Evolutionary conservation across 2,113 vertebrate genomes (phyloP), one percentile per base, ranked within the genome.

Genomic region (Malurus melanocephalus): DNA sequence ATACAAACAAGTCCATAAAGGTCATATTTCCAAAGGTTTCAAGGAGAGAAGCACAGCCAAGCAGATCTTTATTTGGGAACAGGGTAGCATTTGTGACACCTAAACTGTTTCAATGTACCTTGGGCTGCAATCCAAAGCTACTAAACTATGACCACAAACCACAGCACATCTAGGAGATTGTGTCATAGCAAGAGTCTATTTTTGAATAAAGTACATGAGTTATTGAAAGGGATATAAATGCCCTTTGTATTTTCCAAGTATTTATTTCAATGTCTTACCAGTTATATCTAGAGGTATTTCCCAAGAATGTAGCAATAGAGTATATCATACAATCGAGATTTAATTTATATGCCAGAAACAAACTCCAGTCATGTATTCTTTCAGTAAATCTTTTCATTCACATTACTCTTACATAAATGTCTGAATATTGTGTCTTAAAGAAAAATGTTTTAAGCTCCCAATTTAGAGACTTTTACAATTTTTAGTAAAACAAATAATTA

Each of bases 101-200:
- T 68, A 13, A 77, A 55, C 53, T 40, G 18, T 51, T 94, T 86
- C 71, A 66, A 15, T 89, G 81, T 15, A 66, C 61, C 82, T 72
- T 24, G 42, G 78, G 72, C 57, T 73, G 32, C 62, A 87, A 93
- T 79, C 67, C 79, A 93, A 93, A 86, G 16, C 30, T 87, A 69
- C 79, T 82, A 66, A 95, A 94, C 49, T 49, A 65, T 30, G 74
- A 80, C 62, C 90, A 94, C 52, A 92, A 80, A 68, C 66, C 75
- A 42, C 64, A 79, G 77, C 61, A 75, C 33, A 94, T 87, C n/a
- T 16, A 81, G 69, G 28, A 93, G 65, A 33, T 57, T 84, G 45
- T 69, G n/a, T 66, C 74, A 40, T 42, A 88, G 69, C 35, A 30
- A 30, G 27, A 55, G 42, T 46, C 59, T 38, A 5, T 40, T 85